Base-by-base conservation (phyloP, 2,888 invertebrate species). In the Brachypalpus laphriformis region DNA sequence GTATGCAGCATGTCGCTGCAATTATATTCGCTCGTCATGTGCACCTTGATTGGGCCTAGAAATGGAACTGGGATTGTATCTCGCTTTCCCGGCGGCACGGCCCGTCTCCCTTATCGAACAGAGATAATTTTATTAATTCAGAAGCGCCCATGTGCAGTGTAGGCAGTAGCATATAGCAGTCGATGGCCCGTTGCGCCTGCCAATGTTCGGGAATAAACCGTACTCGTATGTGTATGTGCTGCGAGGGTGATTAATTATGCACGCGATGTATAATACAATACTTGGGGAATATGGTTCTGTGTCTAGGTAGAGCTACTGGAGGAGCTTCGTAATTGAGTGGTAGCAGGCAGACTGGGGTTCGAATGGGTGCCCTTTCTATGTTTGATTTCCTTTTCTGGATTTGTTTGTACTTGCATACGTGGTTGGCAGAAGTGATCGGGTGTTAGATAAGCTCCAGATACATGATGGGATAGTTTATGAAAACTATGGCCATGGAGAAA, bases 1-100 rank as follows among this genome's bases (percentile, higher is more conserved):
- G 59, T 63, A 71, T 82, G 63, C 76, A 71, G 59, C 77, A 71
- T 82, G 82, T 81, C 85, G 66, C 70, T 71, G 80, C 85, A 81
- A 85, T 85, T 85, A 81, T 85, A 85, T 70, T 81, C 75, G 85
- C 85, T 76, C 85, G 75, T 85, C 85, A 85, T 75, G 85, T 85
- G 85, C 85, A 76, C 85, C 75, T 85, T 81, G 85, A 85, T 85
- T 85, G 81, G 75, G 34, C 37, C 47, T 68, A 51, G 63, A 66
- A 74, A 66, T 77, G 72, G 66, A 66, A 66, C 72, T 71, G 77
- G 65, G 57, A 77, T 77, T 54, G 77, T 16, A 34, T 66, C 40
- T 11, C 45, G 37, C 37, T 5, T 18, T 45, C 45, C 31, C 82
- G 47, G 6, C 11, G 14, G 14, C 72, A 9, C 34, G 34, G 34